Percentiles rank a stretch among this genome's conserved stretches.
Evolutionary conservation across 2,797 vertebrate species (phyloP).

Genomic region (Manis javanica): DNA sequence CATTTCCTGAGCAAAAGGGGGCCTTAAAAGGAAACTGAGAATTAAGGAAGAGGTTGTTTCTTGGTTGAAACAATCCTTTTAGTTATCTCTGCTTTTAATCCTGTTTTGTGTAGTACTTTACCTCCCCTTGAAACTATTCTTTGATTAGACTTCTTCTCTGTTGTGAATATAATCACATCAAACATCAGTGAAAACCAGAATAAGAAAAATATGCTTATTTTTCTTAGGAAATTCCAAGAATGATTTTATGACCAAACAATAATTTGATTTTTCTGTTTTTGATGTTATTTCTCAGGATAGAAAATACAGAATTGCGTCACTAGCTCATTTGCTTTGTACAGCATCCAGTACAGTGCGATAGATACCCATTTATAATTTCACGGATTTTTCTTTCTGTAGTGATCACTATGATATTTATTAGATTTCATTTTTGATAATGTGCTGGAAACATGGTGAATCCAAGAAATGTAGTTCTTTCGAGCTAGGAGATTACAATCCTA

Average conservation of each 20-base stretch:
- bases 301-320: neutral
- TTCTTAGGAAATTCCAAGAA: conserved; percentile 31
- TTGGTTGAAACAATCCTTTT: conserved; percentile 11
- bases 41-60: conserved; percentile 36
- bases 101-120: conserved; percentile 24
- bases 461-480: conserved; percentile 7
- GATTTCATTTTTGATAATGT: neutral
- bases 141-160: neutral
- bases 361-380: neutral
- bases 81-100: conserved; percentile 47
- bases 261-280: neutral
- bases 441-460: neutral
- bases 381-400: neutral
- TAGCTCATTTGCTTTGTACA: neutral
- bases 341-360: neutral
- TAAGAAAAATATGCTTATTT: conserved; percentile 23
- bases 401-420: neutral
- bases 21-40: conserved; percentile 58
- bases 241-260: conserved; percentile 22
- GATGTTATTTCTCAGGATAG: neutral
- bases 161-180: conserved; percentile 22
- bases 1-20: conserved; percentile 49
- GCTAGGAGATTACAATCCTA: neutral
- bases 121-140: neutral
- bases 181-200: neutral